Evolutionary conservation across 1,140 invertebrate species (phyloP).

Genomic region (Orius insidiosus): DNA sequence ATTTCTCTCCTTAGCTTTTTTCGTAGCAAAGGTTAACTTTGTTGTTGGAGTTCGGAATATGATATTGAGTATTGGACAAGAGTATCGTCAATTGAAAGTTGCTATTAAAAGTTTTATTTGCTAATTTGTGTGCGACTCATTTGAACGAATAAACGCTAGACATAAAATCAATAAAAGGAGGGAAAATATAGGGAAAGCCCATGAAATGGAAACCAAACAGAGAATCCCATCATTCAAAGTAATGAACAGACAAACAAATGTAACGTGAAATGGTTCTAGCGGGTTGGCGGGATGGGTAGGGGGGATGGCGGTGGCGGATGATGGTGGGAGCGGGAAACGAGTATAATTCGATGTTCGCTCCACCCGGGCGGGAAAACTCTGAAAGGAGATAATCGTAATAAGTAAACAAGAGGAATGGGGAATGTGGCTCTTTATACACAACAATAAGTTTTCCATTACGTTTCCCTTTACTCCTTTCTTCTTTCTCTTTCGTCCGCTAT

Average conservation of each 20-base stretch:
- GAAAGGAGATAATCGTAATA: constrained; percentile 6
- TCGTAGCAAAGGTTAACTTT: too few species aligned
- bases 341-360: not conserved
- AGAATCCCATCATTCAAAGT: constrained; percentile 1
- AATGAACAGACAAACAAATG: not conserved
- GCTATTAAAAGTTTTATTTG: too few species aligned
- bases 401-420: constrained; percentile 7
- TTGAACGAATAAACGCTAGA: too few species aligned
- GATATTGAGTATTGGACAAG: too few species aligned
- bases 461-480: constrained; percentile 1
- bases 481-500: not conserved
- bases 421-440: constrained; percentile 3
- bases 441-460: constrained; percentile 4
- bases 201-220: constrained; percentile 4
- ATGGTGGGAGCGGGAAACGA: too few species aligned
- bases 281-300: not conserved
- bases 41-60: too few species aligned
- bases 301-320: not conserved
- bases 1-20: too few species aligned
- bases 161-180: too few species aligned
- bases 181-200: too few species aligned
- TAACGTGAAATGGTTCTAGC: too few species aligned
- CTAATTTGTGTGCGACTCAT: too few species aligned
- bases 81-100: too few species aligned
- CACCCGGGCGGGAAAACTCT: not conserved